A percentile compares a stretch with the other conserved stretches of the same genome.
Evolutionary conservation across 2,797 vertebrate genomes (phyloP).

Genomic region (Babyrousa celebensis): DNA sequence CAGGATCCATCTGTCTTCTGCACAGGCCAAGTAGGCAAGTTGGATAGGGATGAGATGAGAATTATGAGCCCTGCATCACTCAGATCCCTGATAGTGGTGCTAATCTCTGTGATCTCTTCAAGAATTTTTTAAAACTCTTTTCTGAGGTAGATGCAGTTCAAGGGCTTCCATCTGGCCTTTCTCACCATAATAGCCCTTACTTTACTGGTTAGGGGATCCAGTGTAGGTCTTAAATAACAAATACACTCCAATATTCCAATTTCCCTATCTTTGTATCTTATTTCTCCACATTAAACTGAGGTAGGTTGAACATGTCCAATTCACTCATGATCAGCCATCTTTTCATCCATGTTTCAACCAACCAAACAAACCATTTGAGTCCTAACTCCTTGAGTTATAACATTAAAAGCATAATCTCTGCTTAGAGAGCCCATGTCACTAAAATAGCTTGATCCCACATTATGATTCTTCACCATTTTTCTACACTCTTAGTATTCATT

Average conservation of each 20-base stretch:
- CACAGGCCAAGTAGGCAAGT: background rate
- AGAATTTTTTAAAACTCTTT: background rate
- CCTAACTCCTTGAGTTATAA: background rate
- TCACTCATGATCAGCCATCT: background rate
- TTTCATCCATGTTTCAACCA: background rate
- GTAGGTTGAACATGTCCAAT: background rate
- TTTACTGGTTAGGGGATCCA: background rate
- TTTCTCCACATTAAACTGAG: background rate
- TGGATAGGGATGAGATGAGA: background rate
- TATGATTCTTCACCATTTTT: background rate
- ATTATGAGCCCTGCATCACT: background rate
- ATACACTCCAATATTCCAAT: background rate
- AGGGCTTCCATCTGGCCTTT: background rate
- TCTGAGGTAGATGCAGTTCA: background rate
- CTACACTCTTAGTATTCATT: background rate
- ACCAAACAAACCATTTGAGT: background rate
- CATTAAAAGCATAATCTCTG: background rate
- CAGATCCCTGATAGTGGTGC: background rate
- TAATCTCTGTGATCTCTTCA: background rate
- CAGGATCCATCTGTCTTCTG: background rate
- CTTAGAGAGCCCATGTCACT: background rate
- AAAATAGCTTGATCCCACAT: background rate
- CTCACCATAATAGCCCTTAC: background rate
- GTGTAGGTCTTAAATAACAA: background rate
- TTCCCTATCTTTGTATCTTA: background rate